These are phyloP conservation scores for Boloria selene DNA, from an alignment of 2,888 invertebrate species.

Conservation along the genomic window DNA sequence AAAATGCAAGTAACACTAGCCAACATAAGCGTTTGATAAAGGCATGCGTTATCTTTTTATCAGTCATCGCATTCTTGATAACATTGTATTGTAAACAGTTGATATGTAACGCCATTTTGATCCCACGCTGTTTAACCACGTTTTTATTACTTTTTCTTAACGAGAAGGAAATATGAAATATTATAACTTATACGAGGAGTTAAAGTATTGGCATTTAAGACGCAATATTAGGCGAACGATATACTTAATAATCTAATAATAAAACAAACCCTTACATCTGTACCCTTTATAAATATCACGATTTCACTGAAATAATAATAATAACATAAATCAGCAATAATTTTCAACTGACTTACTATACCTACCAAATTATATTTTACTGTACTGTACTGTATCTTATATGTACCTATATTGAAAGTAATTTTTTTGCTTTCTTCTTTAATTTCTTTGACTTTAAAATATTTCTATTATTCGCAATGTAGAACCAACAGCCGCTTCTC, in stretches of 20 bases:
- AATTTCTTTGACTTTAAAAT: neutral
- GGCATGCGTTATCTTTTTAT: conserved; percentile 45
- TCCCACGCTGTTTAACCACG: conserved; percentile 22
- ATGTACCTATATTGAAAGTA: neutral
- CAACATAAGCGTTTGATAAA: conserved; percentile 9
- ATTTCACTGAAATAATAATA: too few species aligned
- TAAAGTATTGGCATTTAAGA: too few species aligned
- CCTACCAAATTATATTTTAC: too few species aligned
- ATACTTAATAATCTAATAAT: too few species aligned
- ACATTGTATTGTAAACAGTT: conserved; percentile 67
- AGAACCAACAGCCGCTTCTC: conserved; percentile 92
- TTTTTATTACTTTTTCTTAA: neutral
- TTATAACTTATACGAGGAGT: too few species aligned
- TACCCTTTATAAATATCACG: too few species aligned
- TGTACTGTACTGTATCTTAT: too few species aligned
- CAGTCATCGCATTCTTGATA: conserved; percentile 59
- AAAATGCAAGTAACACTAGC: neutral
- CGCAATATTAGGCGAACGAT: too few species aligned
- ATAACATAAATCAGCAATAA: too few species aligned
- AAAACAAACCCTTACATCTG: too few species aligned
- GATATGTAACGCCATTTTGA: conserved; percentile 37
- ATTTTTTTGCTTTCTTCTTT: neutral
- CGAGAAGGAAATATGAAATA: too few species aligned
- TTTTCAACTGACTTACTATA: too few species aligned
- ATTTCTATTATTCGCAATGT: conserved; percentile 38